A percentile compares a stretch with the other conserved stretches of the same genome.
phyloP scores from a whole-genome alignment of 2,113 vertebrate genomes.

The Cynocephalus volans region DNA sequence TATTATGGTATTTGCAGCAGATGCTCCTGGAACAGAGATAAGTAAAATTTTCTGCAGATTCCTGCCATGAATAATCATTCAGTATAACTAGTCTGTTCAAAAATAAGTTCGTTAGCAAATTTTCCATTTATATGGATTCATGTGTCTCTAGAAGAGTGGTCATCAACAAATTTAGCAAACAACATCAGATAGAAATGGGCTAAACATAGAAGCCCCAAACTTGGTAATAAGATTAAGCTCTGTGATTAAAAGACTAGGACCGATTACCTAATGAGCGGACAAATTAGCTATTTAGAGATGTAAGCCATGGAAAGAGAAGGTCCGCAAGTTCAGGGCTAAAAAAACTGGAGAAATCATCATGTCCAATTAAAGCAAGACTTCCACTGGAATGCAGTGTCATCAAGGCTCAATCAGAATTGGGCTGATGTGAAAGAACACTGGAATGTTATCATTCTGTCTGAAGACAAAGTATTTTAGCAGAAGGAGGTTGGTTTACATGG shows the following conservation, averaged over 20 bases:
- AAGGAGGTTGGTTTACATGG: conserved; percentile 1
- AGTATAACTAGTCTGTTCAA: neutral
- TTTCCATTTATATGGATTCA: neutral
- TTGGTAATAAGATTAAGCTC: conserved; percentile 33
- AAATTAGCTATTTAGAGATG: conserved; percentile 2
- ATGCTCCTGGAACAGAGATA: neutral
- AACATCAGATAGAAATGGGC: neutral
- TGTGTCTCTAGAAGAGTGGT: neutral
- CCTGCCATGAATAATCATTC: neutral
- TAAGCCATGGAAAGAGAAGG: conserved; percentile 14
- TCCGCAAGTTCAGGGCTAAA: neutral
- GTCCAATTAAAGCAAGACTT: neutral
- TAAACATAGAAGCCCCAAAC: neutral
- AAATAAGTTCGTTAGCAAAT: conserved; percentile 1
- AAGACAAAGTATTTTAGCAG: conserved; percentile 46
- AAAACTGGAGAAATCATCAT: conserved; percentile 35
- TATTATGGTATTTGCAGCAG: neutral
- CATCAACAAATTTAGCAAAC: neutral
- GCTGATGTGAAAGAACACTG: neutral
- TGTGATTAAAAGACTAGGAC: neutral
- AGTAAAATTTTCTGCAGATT: neutral
- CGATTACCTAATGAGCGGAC: neutral
- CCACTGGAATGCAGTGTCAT: neutral
- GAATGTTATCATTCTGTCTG: conserved; percentile 47
- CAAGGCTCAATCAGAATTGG: neutral